Percentiles rank a stretch among this genome's conserved stretches.
These are phyloP conservation scores for Pectinophora gossypiella DNA, from an alignment of 1,140 invertebrate species.

Conservation along the genomic window DNA sequence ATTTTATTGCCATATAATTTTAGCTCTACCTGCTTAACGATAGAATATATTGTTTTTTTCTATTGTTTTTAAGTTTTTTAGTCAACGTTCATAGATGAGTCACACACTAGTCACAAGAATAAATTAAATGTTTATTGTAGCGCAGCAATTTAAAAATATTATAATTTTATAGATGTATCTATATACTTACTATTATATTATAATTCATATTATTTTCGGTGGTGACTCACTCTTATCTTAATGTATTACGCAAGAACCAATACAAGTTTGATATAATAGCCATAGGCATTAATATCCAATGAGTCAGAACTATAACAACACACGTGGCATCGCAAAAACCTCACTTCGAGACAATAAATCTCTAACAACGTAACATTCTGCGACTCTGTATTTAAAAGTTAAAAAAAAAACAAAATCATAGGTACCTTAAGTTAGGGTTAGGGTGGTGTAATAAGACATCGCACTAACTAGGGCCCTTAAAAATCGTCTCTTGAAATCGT, in stretches of 20 bases:
- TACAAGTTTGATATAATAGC: constrained; percentile 48
- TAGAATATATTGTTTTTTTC: too few species aligned
- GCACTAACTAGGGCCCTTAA: too few species aligned
- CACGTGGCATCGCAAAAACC: constrained; percentile 21
- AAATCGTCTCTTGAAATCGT: too few species aligned
- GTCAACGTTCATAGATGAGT: constrained; percentile 9
- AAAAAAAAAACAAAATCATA: too few species aligned
- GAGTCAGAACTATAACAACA: constrained; percentile 22
- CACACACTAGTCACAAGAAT: constrained; percentile 13
- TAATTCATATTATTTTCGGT: constrained; percentile 45
- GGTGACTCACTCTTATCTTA: constrained; percentile 47
- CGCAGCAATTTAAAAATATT: constrained; percentile 11
- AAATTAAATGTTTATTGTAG: constrained; percentile 15
- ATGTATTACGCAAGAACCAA: constrained; percentile 55
- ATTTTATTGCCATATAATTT: too few species aligned
- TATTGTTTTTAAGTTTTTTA: too few species aligned
- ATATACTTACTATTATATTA: constrained; percentile 13
- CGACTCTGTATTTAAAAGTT: too few species aligned
- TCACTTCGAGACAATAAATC: too few species aligned
- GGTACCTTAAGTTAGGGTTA: too few species aligned
- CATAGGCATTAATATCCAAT: constrained; percentile 23
- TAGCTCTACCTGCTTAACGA: too few species aligned
- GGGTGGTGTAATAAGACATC: too few species aligned
- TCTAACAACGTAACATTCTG: too few species aligned
- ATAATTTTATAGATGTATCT: background rate